A percentile compares a stretch with the other conserved stretches of the same genome.
Conservation (phyloP, 2,797 vertebrate species). For the Sebastes diploproa region DNA sequence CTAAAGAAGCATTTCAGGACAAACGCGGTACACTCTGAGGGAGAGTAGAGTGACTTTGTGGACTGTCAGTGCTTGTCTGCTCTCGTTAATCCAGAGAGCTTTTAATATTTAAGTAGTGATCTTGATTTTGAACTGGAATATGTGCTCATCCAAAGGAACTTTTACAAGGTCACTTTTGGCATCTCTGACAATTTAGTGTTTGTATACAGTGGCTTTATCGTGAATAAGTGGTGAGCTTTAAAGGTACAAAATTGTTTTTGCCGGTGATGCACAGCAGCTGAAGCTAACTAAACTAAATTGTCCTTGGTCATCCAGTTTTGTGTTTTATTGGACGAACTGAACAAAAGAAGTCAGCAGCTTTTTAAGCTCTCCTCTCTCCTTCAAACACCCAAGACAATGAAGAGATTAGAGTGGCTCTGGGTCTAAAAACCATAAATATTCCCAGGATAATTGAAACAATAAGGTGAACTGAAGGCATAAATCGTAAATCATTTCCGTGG, state of each 20-base stretch:
- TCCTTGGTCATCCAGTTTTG: constrained; percentile 9
- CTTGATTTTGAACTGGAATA: not conserved
- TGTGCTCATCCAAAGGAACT: not conserved
- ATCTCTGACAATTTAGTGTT: not conserved
- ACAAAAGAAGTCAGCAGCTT: not conserved
- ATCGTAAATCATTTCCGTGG: constrained; percentile 41
- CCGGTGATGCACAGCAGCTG: not conserved
- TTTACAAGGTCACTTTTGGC: constrained; percentile 16
- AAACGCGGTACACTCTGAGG: not conserved
- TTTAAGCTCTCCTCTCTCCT: not conserved
- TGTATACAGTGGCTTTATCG: not conserved
- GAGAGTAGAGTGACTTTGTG: constrained; percentile 7
- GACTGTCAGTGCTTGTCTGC: not conserved
- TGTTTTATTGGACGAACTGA: constrained; percentile 11
- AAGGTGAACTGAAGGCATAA: constrained; percentile 30
- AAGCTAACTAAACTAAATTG: constrained; percentile 2
- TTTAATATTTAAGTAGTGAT: not conserved
- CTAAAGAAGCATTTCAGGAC: not conserved
- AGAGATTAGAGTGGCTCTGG: not conserved
- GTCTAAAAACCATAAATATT: constrained; percentile 17
- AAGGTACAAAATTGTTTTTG: not conserved
- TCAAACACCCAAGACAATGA: not conserved
- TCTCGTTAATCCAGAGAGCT: constrained; percentile 1
- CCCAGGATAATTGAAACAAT: constrained; percentile 28
- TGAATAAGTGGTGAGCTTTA: not conserved